These are phyloP conservation scores for Rhodeus uyekii DNA, from an alignment of 2,797 vertebrate genomes.

Conservation along the genomic window DNA sequence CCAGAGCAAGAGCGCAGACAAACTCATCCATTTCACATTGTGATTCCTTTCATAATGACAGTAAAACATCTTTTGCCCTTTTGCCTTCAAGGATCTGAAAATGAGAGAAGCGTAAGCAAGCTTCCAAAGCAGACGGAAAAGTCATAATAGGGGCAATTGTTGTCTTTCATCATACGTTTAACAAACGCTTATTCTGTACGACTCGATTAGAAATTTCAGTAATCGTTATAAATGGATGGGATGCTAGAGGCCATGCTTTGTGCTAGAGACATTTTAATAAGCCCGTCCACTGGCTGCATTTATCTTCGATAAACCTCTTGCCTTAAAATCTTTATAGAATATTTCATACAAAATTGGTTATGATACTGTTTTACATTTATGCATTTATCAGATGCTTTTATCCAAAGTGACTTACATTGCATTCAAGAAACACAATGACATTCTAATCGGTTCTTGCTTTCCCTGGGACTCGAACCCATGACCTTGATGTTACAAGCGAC, in stretches of 20 bases:
- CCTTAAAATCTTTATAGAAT: background rate
- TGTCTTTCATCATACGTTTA: slow-evolving; percentile 46
- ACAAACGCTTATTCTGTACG: slow-evolving; percentile 57
- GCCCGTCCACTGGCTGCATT: slow-evolving; percentile 44
- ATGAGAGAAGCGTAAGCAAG: slow-evolving; percentile 25
- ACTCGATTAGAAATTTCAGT: slow-evolving; percentile 51
- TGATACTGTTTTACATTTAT: too few species aligned
- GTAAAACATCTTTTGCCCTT: slow-evolving; percentile 37
- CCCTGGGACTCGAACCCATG: too few species aligned
- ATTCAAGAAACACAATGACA: too few species aligned
- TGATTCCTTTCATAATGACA: slow-evolving; percentile 40
- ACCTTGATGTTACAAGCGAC: too few species aligned
- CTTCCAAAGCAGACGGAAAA: slow-evolving; percentile 1
- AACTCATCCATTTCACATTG: slow-evolving; percentile 41
- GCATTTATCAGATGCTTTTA: too few species aligned
- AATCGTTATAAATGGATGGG: slow-evolving; percentile 53
- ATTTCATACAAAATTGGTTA: background rate
- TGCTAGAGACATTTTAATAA: slow-evolving; percentile 41
- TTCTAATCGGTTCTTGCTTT: too few species aligned
- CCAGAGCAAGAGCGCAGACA: slow-evolving; percentile 20
- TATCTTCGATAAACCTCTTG: slow-evolving; percentile 42
- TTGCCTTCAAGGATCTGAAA: slow-evolving; percentile 34
- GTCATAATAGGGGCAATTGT: slow-evolving; percentile 24
- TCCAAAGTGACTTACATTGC: too few species aligned
- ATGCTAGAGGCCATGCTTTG: slow-evolving; percentile 36